phyloP scores from a whole-genome alignment of 2,888 invertebrate species.

The Amphipyra tragopoginis region DNA sequence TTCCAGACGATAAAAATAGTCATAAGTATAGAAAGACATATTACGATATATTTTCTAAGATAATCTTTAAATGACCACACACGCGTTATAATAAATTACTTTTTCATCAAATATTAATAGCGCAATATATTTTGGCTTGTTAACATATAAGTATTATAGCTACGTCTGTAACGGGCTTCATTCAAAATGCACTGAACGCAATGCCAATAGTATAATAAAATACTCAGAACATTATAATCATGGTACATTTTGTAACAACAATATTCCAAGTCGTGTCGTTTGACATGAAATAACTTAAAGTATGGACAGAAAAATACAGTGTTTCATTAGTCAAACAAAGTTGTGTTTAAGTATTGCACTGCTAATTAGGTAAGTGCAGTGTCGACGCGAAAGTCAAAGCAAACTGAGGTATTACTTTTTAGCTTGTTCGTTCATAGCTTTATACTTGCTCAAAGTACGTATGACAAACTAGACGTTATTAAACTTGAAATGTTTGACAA shows the following conservation, averaged over 20 bases:
- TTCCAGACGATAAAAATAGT: too few species aligned
- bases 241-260: conserved; percentile 5
- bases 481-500: background rate
- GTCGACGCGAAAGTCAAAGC: conserved; percentile 39
- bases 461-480: conserved; percentile 9
- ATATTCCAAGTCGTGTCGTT: conserved; percentile 11
- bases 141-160: too few species aligned
- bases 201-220: too few species aligned
- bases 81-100: too few species aligned
- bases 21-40: too few species aligned
- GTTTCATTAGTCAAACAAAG: conserved; percentile 44
- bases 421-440: conserved; percentile 22
- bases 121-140: too few species aligned
- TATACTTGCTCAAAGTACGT: conserved; percentile 9
- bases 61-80: too few species aligned
- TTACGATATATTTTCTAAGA: too few species aligned
- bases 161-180: too few species aligned
- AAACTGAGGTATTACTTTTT: conserved; percentile 47
- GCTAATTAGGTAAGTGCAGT: conserved; percentile 56
- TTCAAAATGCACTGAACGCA: too few species aligned
- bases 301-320: conserved; percentile 45
- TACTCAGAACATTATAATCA: too few species aligned
- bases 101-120: too few species aligned
- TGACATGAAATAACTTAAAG: conserved; percentile 16
- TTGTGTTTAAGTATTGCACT: conserved; percentile 50